A percentile compares a stretch with the other conserved stretches of the same genome.
phyloP scores from a whole-genome alignment of 1,140 invertebrate species.

The Drosophila suzukii region DNA sequence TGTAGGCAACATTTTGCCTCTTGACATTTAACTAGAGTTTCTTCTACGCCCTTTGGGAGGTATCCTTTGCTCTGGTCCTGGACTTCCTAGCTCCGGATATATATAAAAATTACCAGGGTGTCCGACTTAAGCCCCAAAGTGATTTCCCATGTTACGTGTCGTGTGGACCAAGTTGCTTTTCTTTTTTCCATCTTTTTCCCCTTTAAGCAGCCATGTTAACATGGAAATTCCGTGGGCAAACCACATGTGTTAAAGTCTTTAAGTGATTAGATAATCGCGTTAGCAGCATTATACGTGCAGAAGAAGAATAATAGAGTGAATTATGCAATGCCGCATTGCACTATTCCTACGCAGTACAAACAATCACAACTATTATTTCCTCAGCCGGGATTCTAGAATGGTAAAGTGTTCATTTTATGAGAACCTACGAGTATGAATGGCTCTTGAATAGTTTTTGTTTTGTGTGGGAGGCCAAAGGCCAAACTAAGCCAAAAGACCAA shows the following conservation, averaged over 20 bases:
- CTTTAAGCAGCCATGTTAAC: constrained; percentile 20
- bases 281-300: constrained; percentile 10
- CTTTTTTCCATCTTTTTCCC: constrained; percentile 1
- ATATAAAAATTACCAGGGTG: not conserved
- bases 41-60: not conserved
- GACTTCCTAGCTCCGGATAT: not conserved
- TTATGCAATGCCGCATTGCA: constrained; percentile 28
- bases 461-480: constrained; percentile 33
- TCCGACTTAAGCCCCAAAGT: constrained; percentile 10
- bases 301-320: constrained; percentile 5
- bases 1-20: not conserved
- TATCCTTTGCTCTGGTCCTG: not conserved
- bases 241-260: constrained; percentile 14
- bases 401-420: constrained; percentile 41
- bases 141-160: constrained; percentile 31
- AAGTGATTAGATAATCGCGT: constrained; percentile 29
- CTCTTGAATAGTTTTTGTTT: constrained; percentile 22
- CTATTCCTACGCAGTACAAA: constrained; percentile 2
- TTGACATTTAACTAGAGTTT: not conserved
- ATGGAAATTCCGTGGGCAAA: constrained; percentile 22
- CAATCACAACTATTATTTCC: constrained; percentile 35
- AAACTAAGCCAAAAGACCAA: constrained; percentile 28
- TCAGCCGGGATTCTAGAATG: constrained; percentile 5
- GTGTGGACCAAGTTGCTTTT: constrained; percentile 10
- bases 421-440: constrained; percentile 19